Evolutionary conservation across 2,797 vertebrate genomes (phyloP).

Genomic region (Myotis planiceps): DNA sequence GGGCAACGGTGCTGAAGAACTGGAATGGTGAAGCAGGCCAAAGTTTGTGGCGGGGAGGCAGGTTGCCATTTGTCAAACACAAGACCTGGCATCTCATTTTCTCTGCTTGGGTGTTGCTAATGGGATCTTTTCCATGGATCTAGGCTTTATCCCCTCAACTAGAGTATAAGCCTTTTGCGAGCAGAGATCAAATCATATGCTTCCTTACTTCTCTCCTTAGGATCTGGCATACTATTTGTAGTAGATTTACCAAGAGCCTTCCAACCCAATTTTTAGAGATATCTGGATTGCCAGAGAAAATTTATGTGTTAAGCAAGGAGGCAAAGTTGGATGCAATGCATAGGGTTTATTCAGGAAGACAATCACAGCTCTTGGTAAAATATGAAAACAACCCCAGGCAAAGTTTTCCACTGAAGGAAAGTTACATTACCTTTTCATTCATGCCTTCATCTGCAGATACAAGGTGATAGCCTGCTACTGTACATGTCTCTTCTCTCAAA

Average conservation of each 20-base stretch:
- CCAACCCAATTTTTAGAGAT: constrained; percentile 16
- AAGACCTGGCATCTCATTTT: background rate
- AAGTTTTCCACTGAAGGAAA: background rate
- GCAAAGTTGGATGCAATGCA: background rate
- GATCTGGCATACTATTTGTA: background rate
- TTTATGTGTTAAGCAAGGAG: background rate
- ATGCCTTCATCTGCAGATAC: background rate
- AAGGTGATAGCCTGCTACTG: background rate
- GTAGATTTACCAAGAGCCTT: background rate
- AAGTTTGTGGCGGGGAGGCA: background rate
- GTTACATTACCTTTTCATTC: background rate
- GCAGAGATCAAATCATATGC: background rate
- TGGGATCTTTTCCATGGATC: background rate
- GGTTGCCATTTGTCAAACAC: background rate
- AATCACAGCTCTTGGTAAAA: background rate
- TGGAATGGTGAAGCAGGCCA: background rate
- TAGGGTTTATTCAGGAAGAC: background rate
- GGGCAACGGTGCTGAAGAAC: background rate
- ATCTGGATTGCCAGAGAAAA: background rate
- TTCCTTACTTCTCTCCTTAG: background rate
- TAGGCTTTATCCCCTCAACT: background rate
- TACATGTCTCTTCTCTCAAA: background rate
- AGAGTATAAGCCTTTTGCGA: background rate
- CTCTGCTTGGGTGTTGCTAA: background rate
- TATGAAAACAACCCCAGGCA: background rate